phyloP scores from a whole-genome alignment of 2,888 invertebrate genomes.

The Eugnorisma glareosa region DNA sequence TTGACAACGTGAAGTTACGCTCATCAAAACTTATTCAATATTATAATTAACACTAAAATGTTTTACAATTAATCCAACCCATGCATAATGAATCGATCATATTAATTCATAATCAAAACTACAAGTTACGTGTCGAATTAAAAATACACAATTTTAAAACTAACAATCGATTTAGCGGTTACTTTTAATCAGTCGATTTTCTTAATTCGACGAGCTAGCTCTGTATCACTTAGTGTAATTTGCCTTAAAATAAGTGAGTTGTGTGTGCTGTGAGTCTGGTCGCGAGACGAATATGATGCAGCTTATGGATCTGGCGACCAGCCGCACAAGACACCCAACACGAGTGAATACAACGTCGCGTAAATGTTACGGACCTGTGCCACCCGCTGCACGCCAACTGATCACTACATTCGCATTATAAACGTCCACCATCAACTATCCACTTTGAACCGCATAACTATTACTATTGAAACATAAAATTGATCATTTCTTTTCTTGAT shows the following conservation, averaged over 20 bases:
- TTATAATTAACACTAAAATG: conserved; percentile 70
- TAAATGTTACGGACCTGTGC: conserved; percentile 51
- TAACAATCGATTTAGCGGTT: conserved; percentile 67
- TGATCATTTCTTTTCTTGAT: conserved; percentile 17
- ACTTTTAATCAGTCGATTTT: conserved; percentile 76
- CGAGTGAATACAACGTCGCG: conserved; percentile 53
- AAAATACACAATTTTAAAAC: conserved; percentile 59
- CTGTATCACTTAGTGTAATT: conserved; percentile 65
- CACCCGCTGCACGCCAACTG: conserved; percentile 58
- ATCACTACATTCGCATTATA: conserved; percentile 37
- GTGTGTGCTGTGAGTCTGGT: conserved; percentile 47
- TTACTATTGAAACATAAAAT: conserved; percentile 16
- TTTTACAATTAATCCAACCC: conserved; percentile 66
- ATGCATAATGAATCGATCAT: conserved; percentile 34
- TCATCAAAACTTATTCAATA: conserved; percentile 73
- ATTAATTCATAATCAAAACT: conserved; percentile 53
- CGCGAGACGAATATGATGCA: conserved; percentile 52
- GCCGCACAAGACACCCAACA: conserved; percentile 41
- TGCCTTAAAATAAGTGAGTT: conserved; percentile 54
- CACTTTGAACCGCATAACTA: conserved; percentile 57
- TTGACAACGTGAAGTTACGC: conserved; percentile 72
- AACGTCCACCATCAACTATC: conserved; percentile 58
- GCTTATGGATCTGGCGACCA: conserved; percentile 44
- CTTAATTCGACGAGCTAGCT: conserved; percentile 70
- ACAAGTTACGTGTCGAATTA: conserved; percentile 57